phyloP scores from a whole-genome alignment of 2,888 invertebrate genomes.

The Pachycephus smyrnensis region DNA sequence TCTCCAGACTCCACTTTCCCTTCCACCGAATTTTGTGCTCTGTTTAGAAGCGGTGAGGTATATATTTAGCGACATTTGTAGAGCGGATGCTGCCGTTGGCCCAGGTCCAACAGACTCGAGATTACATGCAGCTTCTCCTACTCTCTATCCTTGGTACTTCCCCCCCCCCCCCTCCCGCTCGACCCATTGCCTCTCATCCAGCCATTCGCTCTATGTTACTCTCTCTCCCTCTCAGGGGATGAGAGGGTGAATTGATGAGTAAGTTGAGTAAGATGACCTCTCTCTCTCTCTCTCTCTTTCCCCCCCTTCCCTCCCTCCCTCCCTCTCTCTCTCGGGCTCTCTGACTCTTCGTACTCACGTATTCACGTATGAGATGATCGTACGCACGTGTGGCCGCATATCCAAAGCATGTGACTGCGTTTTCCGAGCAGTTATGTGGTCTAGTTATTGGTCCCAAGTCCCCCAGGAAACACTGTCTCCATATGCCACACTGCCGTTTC shows the following conservation, averaged over 20 bases:
- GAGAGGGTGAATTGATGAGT: no score
- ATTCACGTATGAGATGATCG: not conserved
- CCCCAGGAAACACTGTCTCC: constrained; percentile 1
- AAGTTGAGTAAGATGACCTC: no score
- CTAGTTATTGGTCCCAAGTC: constrained; percentile 9
- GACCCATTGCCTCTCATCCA: not conserved
- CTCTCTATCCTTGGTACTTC: not conserved
- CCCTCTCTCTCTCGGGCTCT: not conserved
- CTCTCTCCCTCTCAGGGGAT: not conserved
- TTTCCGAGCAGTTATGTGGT: constrained; percentile 21
- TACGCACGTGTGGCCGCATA: constrained; percentile 3
- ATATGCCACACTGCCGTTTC: not conserved
- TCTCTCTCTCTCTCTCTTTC: not conserved
- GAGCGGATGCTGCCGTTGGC: constrained; percentile 60
- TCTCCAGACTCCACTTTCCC: constrained; percentile 2
- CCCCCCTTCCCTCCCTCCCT: not conserved
- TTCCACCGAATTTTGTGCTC: constrained; percentile 43
- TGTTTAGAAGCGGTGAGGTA: constrained; percentile 47
- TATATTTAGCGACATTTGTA: constrained; percentile 62
- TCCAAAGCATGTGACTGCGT: constrained; percentile 9
- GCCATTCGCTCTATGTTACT: not conserved
- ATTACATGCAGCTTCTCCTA: constrained; percentile 13
- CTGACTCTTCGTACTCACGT: constrained; percentile 4
- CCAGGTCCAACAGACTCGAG: constrained; percentile 44
- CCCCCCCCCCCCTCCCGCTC: not conserved